A percentile compares a stretch with the other conserved stretches of the same genome.
Evolutionary conservation across 2,797 vertebrate species (phyloP).

Genomic region (Trematomus bernacchii): DNA sequence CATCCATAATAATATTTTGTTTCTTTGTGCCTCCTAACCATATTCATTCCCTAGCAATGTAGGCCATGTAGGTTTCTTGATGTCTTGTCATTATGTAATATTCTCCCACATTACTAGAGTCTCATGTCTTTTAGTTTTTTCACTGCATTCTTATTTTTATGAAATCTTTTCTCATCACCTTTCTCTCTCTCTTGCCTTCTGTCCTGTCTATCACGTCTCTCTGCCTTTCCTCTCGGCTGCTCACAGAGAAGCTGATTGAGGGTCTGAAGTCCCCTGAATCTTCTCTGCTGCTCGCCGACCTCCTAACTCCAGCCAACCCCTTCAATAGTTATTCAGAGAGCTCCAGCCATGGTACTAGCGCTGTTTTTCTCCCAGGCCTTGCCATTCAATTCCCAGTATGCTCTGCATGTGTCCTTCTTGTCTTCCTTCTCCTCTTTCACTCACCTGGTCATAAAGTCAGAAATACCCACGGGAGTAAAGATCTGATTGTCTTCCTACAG

Average conservation of each 20-base stretch:
- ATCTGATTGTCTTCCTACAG: background rate
- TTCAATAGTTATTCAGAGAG: slow-evolving; percentile 87
- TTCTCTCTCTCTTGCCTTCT: slow-evolving; percentile 21
- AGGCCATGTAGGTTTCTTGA: background rate
- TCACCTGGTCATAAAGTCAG: slow-evolving; percentile 5
- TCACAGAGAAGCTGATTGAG: slow-evolving; percentile 94
- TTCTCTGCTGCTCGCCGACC: slow-evolving; percentile 90
- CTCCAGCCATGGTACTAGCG: slow-evolving; percentile 86
- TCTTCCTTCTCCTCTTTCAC: slow-evolving; percentile 25
- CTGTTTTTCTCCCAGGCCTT: slow-evolving; percentile 38
- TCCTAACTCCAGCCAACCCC: slow-evolving; percentile 90
- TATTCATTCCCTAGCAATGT: background rate
- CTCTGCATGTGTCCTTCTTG: slow-evolving; percentile 17
- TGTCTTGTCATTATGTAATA: background rate
- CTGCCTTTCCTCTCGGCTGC: slow-evolving; percentile 55
- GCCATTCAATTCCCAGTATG: slow-evolving; percentile 7
- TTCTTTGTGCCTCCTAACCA: slow-evolving; percentile 1
- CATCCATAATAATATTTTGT: background rate
- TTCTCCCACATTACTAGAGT: background rate
- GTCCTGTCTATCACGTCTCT: slow-evolving; percentile 13
- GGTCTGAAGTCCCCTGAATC: slow-evolving; percentile 92
- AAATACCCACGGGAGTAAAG: background rate
- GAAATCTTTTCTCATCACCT: slow-evolving; percentile 11
- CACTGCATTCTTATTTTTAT: slow-evolving; percentile 14
- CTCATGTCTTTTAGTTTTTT: slow-evolving; percentile 7